phyloP scores from a whole-genome alignment of 2,113 vertebrate genomes.

The Bambusicola thoracicus region DNA sequence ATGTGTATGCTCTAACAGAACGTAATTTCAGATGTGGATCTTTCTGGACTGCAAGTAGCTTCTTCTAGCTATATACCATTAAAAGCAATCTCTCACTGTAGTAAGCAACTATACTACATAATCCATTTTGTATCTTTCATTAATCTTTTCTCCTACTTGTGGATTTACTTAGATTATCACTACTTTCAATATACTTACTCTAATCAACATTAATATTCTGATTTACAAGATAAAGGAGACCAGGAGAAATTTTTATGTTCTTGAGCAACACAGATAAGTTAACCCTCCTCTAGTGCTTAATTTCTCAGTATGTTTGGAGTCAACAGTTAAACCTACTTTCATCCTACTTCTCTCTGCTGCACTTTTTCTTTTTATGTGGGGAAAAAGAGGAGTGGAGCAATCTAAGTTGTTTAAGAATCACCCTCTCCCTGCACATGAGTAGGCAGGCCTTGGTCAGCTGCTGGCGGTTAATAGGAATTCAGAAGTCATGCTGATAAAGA shows the following conservation, averaged over 20 bases:
- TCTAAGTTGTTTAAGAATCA: not conserved
- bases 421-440: not conserved
- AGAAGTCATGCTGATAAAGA: not conserved
- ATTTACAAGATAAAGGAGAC: not conserved
- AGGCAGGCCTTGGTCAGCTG: not conserved
- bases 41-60: not conserved
- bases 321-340: not conserved
- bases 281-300: not conserved
- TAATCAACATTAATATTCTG: not conserved
- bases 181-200: not conserved
- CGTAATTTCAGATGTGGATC: not conserved
- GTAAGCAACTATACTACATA: not conserved
- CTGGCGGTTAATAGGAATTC: not conserved
- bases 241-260: not conserved
- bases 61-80: not conserved
- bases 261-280: not conserved
- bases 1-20: not conserved
- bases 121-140: not conserved
- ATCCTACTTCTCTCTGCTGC: not conserved
- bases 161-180: not conserved
- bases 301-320: not conserved
- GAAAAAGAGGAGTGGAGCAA: rapidly evolving
- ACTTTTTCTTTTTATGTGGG: not conserved
- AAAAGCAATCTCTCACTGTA: not conserved
- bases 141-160: not conserved